Evolutionary conservation across 1,140 invertebrate genomes (phyloP).

Genomic region (Parasteatoda tepidariorum): DNA sequence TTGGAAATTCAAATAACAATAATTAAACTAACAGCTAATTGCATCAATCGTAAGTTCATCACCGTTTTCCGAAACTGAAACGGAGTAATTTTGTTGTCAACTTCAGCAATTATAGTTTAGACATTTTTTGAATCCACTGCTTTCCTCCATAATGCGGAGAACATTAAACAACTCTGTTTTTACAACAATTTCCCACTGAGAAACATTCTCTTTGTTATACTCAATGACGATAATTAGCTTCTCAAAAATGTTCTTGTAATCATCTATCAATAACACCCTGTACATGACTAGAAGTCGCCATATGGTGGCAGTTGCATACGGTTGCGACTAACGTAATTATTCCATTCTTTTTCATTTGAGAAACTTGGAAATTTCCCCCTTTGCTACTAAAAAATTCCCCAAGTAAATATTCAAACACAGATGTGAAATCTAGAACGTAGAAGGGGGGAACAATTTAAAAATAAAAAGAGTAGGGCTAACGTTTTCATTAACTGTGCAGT

Average conservation of each 20-base stretch:
- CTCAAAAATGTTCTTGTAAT: conserved; percentile 36
- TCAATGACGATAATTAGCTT: conserved; percentile 53
- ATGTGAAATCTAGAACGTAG: conserved; percentile 9
- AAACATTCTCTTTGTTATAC: not conserved
- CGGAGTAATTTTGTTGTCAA: not conserved
- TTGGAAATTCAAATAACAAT: no score
- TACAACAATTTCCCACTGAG: not conserved
- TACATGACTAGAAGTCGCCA: conserved; percentile 18
- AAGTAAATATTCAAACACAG: conserved; percentile 34
- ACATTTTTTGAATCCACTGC: not conserved
- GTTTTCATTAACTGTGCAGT: conserved; percentile 49
- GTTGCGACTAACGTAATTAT: conserved; percentile 24
- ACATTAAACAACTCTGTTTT: conserved; percentile 9
- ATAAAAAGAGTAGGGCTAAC: conserved; percentile 12
- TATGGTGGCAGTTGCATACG: not conserved
- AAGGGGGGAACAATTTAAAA: not conserved
- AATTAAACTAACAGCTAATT: no score
- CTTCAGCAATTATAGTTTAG: not conserved
- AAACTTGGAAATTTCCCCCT: not conserved
- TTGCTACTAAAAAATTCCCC: conserved; percentile 28
- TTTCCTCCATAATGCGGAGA: not conserved
- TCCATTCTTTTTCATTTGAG: conserved; percentile 17
- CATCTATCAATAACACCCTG: conserved; percentile 45
- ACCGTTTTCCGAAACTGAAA: not conserved
- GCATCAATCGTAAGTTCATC: no score